These are phyloP conservation scores for Nephila pilipes DNA, from an alignment of 1,140 invertebrate species.

Conservation along the genomic window DNA sequence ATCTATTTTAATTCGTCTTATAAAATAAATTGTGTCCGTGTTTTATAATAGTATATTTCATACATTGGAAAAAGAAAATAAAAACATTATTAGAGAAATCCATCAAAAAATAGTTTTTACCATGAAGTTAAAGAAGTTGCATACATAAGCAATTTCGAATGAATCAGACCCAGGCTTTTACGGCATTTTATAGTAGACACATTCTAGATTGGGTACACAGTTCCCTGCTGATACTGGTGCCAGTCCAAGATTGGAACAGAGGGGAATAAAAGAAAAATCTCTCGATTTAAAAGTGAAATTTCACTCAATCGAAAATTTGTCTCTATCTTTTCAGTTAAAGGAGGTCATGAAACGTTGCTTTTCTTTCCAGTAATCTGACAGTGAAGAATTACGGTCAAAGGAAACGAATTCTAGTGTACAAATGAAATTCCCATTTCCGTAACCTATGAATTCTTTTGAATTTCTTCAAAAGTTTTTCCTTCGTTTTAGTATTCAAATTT, in stretches of 20 bases:
- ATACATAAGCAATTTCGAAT: not conserved
- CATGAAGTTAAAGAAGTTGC: not conserved
- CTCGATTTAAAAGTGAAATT: constrained; percentile 58
- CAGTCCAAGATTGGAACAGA: constrained; percentile 26
- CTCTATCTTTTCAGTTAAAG: not conserved
- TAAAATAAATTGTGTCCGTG: no score
- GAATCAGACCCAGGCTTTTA: not conserved
- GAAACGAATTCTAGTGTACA: not conserved
- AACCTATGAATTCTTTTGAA: not conserved
- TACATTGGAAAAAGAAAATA: no score
- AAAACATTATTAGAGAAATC: not conserved
- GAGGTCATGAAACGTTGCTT: constrained; percentile 35
- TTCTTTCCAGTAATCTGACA: not conserved
- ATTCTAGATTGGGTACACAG: not conserved
- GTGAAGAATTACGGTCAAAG: constrained; percentile 9
- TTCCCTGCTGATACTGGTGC: constrained; percentile 21
- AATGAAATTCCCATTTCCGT: constrained; percentile 41
- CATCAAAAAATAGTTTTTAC: not conserved
- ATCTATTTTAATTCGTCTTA: no score
- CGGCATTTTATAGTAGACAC: not conserved
- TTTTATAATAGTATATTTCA: no score
- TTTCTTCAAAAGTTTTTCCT: not conserved
- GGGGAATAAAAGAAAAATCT: not conserved
- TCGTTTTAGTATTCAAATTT: not conserved
- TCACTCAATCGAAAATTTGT: constrained; percentile 36